Evolutionary conservation across 2,113 vertebrate species (phyloP).

Genomic region (Mustela lutreola): DNA sequence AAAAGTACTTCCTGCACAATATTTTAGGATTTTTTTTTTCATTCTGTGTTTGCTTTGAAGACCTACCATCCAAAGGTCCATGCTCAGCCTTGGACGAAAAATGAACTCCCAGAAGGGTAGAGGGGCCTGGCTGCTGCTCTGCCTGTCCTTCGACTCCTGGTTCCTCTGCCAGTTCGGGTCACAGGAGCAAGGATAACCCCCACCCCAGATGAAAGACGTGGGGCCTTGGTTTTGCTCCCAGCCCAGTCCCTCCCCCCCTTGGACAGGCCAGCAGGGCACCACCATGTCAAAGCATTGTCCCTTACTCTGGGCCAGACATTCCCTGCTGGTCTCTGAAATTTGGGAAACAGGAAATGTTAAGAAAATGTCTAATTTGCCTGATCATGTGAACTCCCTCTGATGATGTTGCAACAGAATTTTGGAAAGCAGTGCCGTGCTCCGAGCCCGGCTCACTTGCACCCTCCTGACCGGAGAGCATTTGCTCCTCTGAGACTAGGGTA

Average conservation of each 20-base stretch:
- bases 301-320: conserved; percentile 21
- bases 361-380: conserved; percentile 31
- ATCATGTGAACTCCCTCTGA: conserved; percentile 50
- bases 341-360: conserved; percentile 68
- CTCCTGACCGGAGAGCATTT: background rate
- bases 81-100: background rate
- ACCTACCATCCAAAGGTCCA: background rate
- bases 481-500: conserved; percentile 63
- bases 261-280: background rate
- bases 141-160: fast-evolving
- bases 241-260: background rate
- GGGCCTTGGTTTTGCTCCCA: background rate
- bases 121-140: background rate
- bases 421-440: conserved; percentile 21
- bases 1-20: background rate
- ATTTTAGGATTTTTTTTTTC: background rate
- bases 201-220: background rate
- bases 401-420: conserved; percentile 51
- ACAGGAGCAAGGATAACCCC: background rate
- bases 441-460: background rate
- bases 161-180: background rate
- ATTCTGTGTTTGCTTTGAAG: conserved; percentile 50
- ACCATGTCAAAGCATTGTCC: background rate
- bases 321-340: conserved; percentile 60
- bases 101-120: background rate